Base-by-base conservation (phyloP, 1,140 invertebrate genomes). In the Drosophila nebulosa region DNA sequence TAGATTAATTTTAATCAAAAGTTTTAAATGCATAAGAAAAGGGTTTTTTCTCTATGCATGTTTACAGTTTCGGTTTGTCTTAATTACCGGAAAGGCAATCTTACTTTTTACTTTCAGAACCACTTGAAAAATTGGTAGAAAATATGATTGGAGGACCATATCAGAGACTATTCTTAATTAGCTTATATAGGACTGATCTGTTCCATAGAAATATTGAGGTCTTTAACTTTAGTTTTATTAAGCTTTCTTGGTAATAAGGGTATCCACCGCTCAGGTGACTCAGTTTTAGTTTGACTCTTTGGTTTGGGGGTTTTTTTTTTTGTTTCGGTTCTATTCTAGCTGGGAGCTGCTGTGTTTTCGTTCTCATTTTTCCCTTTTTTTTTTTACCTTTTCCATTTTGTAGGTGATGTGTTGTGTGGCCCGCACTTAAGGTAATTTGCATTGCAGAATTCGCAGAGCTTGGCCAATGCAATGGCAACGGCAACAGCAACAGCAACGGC, bases 401-500 rank as follows among this genome's bases (percentile, higher is more conserved):
- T 71, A 61, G 72, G 68, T 74, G 81, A 85, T 86, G 83, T 88
- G 83, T 88, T 88, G 84, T 79, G 83, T 71, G 78, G 72, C 74
- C 79, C 84, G 83, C 83, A 88, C 83, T 88, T 88, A 88, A 88
- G 83, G 83, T 88, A 88, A 88, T 88, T 88, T 88, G 83, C 83
- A 88, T 88, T 86, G 81, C 81, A 86, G 83, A 85, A 85, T 85
- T 88, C 79, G 71, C 83, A 70, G 75, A 78, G 83, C 75, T 75
- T 67, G 78, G 74, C 74, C 79, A 74, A 75, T 72, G 83, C 71
- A 74, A 74, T 56, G 65, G 3, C 12, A 16, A 14, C 52, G 76
- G 83, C 71, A 74, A 74, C 60, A 61, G 3, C 12, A 16, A 14
- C 52, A 22, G 51, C 52, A 42, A 46, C 39, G 39, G 16, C 18